Evolutionary conservation across 2,797 vertebrate genomes (phyloP).

Genomic region (Nyctibius grandis): DNA sequence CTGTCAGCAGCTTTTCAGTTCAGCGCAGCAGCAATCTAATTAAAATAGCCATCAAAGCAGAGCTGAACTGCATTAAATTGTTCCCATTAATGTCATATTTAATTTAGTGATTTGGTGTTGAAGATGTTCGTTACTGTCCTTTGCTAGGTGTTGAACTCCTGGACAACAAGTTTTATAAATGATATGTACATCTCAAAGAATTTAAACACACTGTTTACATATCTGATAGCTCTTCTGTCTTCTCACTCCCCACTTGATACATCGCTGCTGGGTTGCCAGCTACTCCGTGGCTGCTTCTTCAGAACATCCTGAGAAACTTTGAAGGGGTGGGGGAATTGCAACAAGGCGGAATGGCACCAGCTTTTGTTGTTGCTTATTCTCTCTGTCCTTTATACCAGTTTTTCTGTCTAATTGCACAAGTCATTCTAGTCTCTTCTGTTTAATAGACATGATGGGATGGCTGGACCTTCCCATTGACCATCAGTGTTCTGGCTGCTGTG

Average conservation of each 20-base stretch:
- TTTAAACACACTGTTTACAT: not conserved
- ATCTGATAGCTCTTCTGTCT: not conserved
- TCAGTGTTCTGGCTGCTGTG: not conserved
- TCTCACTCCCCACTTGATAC: not conserved
- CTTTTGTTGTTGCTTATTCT: not conserved
- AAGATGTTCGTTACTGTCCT: slow-evolving; percentile 53
- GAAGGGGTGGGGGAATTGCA: not conserved
- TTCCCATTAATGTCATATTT: slow-evolving; percentile 69
- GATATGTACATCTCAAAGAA: slow-evolving; percentile 35
- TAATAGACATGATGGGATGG: rapidly evolving
- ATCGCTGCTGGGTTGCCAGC: not conserved
- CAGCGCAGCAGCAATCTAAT: slow-evolving; percentile 59
- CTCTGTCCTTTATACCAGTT: not conserved
- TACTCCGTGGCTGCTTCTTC: not conserved
- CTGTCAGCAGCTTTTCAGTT: slow-evolving; percentile 55
- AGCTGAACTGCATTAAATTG: slow-evolving; percentile 45
- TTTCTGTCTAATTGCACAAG: not conserved
- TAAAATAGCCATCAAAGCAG: slow-evolving; percentile 69
- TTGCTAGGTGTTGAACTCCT: slow-evolving; percentile 24
- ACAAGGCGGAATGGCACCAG: not conserved
- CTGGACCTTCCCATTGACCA: not conserved
- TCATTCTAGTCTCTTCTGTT: not conserved
- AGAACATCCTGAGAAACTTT: not conserved
- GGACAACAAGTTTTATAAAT: slow-evolving; percentile 32
- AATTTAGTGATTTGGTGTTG: slow-evolving; percentile 55